Evolutionary conservation across 2,797 vertebrate species (phyloP), one percentile per base, ranked within the genome.

Genomic region (Vireo griseus): DNA sequence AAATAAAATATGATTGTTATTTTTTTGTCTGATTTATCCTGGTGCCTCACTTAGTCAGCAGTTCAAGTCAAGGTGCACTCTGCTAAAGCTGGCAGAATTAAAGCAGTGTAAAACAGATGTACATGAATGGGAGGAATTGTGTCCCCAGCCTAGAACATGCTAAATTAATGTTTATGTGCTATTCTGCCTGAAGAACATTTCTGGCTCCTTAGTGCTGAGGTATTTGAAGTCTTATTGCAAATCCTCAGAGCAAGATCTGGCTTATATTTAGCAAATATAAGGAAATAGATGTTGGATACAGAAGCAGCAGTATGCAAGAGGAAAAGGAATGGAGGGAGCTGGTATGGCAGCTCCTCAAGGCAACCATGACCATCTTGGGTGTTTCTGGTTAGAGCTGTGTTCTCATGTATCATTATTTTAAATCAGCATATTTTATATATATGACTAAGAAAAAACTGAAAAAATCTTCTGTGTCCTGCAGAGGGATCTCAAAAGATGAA

Each of bases 201-300:
- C 65, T 92, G 67, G 13, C 26, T 95, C 21, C 61, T 57, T 74
- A 57, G 19, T 90, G n/a, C 45, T 74, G 59, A 80, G 29, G 44
- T 90, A 61, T 94, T 91, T 77, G 69, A 96, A 94, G 71, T 94
- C 95, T 96, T 96, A 65, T 25, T 83, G 78, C 65, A 95, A 78
- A 94, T 96, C 73, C 50, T 5, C 57, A 88, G 73, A 96, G 88
- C 62, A 94, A 94, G 84, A 72, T 25, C 63, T 74, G 83, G 74
- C 88, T 96, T 94, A 88, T 14, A 80, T 95, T 88, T 96, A n/a
- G n/a, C n/a, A n/a, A n/a, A n/a, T n/a, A n/a, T n/a, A n/a, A n/a
- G n/a, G 40, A 76, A 88, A 80, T 52, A 79, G 73, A 78, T 47
- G 66, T 31, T 72, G 59, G 82, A 86, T 87, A 69, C 19, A 74